A percentile compares a stretch with the other conserved stretches of the same genome.
Conservation (phyloP, 2,113 vertebrate genomes). For the Cercopithecus mona region DNA sequence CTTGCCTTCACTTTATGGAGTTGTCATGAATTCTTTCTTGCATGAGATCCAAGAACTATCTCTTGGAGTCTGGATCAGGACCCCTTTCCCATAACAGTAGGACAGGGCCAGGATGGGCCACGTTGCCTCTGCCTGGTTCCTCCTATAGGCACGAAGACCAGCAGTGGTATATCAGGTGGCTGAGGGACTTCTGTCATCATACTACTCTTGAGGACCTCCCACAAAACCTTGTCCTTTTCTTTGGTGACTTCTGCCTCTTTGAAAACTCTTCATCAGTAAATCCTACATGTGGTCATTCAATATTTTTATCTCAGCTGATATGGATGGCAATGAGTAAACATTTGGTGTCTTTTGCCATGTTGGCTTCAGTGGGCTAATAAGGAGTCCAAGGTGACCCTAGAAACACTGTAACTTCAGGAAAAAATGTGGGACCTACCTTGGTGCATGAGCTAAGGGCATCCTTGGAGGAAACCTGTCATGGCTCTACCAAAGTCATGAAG, state of each 20-base stretch:
- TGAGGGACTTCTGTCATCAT: slow-evolving; percentile 91
- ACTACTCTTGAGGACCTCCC: slow-evolving; percentile 91
- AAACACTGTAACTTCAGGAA: slow-evolving; percentile 83
- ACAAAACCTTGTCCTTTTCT: slow-evolving; percentile 93
- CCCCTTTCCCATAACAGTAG: too few species aligned
- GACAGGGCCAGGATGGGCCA: not conserved
- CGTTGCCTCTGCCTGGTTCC: not conserved
- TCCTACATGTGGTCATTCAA: slow-evolving; percentile 84
- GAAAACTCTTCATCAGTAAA: slow-evolving; percentile 91
- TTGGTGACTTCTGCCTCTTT: slow-evolving; percentile 91
- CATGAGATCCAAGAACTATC: too few species aligned
- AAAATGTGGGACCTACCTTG: slow-evolving; percentile 91
- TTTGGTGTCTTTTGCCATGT: slow-evolving; percentile 89
- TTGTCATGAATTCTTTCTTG: too few species aligned
- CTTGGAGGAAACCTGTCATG: slow-evolving; percentile 92
- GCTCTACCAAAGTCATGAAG: slow-evolving; percentile 93
- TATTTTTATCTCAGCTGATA: slow-evolving; percentile 88
- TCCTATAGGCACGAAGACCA: slow-evolving; percentile 88
- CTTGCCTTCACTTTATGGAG: too few species aligned
- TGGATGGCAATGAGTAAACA: slow-evolving; percentile 88
- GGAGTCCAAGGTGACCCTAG: slow-evolving; percentile 88
- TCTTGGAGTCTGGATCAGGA: too few species aligned
- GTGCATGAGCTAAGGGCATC: slow-evolving; percentile 93
- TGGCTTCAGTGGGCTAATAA: slow-evolving; percentile 87
- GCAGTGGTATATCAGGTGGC: slow-evolving; percentile 86